Evolutionary conservation across 2,888 invertebrate species (phyloP).

Genomic region (Xestia xanthographa): DNA sequence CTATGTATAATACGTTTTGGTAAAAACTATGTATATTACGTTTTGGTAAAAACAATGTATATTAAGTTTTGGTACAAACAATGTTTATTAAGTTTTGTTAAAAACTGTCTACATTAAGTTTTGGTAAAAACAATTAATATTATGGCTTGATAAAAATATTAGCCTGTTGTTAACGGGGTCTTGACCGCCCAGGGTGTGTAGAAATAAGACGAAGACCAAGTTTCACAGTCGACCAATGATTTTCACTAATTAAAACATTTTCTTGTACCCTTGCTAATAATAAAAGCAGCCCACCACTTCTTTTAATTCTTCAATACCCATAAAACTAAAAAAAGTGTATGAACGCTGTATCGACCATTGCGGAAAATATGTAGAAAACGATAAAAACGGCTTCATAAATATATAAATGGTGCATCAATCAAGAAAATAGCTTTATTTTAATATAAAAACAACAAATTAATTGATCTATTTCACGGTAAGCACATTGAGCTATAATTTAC

Average conservation of each 20-base stretch:
- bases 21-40: too few relatives aligned
- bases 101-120: too few relatives aligned
- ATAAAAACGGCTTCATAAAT: conserved; percentile 26
- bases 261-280: neutral
- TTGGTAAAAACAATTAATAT: too few relatives aligned
- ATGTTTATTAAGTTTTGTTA: neutral
- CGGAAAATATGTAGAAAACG: conserved; percentile 1
- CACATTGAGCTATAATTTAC: neutral
- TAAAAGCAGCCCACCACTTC: neutral
- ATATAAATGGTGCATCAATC: conserved; percentile 17
- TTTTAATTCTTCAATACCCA: neutral
- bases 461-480: conserved; percentile 27
- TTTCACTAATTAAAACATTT: neutral
- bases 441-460: conserved; percentile 15
- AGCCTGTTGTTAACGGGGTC: neutral
- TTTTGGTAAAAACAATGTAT: too few relatives aligned
- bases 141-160: neutral
- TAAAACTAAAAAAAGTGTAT: neutral
- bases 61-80: too few relatives aligned
- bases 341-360: neutral
- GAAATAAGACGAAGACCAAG: neutral
- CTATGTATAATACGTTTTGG: too few relatives aligned
- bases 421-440: neutral
- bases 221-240: neutral
- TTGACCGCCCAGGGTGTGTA: neutral